A percentile compares a stretch with the other conserved stretches of the same genome.
phyloP scores from a whole-genome alignment of 1,140 invertebrate genomes.

The Argopecten irradians region DNA sequence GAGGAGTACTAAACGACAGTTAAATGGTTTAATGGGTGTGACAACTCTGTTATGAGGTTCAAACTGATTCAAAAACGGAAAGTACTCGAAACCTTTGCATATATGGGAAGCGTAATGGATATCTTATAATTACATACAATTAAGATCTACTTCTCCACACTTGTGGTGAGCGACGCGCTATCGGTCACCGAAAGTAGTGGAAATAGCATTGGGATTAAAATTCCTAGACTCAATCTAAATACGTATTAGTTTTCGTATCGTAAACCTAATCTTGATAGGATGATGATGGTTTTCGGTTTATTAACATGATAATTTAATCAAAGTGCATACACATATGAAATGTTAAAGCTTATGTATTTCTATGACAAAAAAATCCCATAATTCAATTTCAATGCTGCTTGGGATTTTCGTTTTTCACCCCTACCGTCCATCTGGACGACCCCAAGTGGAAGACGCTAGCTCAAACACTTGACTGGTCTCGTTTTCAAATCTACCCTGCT shows the following conservation, averaged over 20 bases:
- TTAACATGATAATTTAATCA: background rate
- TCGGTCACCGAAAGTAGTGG: background rate
- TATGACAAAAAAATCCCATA: background rate
- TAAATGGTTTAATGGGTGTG: too few species aligned
- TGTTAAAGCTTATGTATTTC: background rate
- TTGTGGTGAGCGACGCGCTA: background rate
- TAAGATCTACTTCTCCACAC: background rate
- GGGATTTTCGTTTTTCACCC: background rate
- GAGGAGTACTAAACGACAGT: too few species aligned
- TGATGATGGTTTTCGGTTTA: background rate
- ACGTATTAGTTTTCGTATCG: background rate
- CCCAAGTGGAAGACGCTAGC: background rate
- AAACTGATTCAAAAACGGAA: background rate
- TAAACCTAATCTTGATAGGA: background rate
- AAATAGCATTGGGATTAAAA: background rate
- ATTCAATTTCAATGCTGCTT: background rate
- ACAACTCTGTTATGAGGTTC: background rate
- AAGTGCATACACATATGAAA: background rate
- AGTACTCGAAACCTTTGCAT: background rate
- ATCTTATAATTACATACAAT: too few species aligned
- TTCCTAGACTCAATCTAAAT: background rate
- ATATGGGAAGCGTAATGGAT: background rate
- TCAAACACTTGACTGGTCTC: background rate
- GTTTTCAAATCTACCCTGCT: slow-evolving; percentile 20
- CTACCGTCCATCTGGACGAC: background rate